Conservation (phyloP, 2,888 invertebrate genomes). For the Melolontha melolontha region DNA sequence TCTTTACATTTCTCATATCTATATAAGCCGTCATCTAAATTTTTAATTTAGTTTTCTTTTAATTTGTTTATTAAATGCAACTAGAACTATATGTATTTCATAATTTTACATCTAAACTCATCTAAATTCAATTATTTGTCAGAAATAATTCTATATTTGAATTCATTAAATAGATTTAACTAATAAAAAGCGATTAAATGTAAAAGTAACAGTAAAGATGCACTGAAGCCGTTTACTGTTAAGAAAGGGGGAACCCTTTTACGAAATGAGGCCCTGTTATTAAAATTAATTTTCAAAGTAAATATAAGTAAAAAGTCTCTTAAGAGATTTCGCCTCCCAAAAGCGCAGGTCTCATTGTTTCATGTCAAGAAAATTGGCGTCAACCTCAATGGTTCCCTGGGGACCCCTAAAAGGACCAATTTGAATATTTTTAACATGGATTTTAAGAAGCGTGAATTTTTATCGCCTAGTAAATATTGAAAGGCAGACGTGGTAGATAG, state of each 20-base stretch:
- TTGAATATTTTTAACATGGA: constrained; percentile 71
- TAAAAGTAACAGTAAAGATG: no score
- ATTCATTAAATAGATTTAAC: no score
- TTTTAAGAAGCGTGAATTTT: constrained; percentile 68
- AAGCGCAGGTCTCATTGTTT: constrained; percentile 64
- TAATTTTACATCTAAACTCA: no score
- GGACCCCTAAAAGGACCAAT: constrained; percentile 67
- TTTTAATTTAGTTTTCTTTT: no score
- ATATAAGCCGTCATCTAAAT: no score
- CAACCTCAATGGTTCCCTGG: constrained; percentile 67
- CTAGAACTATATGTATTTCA: no score
- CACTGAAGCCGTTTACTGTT: no score
- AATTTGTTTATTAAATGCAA: no score
- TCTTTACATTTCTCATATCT: no score
- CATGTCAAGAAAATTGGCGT: constrained; percentile 68
- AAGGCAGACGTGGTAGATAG: constrained; percentile 54
- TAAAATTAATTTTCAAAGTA: constrained; percentile 51
- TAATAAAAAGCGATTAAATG: no score
- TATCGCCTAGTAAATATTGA: constrained; percentile 65
- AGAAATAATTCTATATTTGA: no score
- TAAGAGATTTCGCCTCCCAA: constrained; percentile 58
- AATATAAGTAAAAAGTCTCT: constrained; percentile 62
- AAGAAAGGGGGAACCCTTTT: constrained; percentile 7
- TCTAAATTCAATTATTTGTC: no score
- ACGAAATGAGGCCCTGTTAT: constrained; percentile 37